Conservation (phyloP, 2,888 invertebrate species). For the Perithous albicinctus region DNA sequence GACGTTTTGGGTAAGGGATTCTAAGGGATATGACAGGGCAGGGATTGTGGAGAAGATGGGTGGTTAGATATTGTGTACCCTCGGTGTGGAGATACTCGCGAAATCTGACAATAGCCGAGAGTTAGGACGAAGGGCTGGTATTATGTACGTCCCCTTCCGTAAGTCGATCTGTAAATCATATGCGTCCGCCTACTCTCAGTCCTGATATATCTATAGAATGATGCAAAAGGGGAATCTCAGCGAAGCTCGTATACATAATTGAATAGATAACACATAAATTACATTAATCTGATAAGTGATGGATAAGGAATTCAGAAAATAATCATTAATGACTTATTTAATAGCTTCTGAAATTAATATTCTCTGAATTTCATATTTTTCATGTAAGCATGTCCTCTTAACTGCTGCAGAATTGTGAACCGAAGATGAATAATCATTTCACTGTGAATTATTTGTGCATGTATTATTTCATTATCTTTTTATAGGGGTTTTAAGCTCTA, state of each 20-base stretch:
- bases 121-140: slow-evolving; percentile 39
- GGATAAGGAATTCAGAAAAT: not conserved
- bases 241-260: slow-evolving; percentile 28
- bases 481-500: too few species aligned
- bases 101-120: slow-evolving; percentile 51
- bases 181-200: slow-evolving; percentile 8
- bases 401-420: not conserved
- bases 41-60: slow-evolving; percentile 55
- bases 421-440: not conserved
- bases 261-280: slow-evolving; percentile 45
- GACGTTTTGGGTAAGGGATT: slow-evolving; percentile 14
- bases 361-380: too few species aligned
- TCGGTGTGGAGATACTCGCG: slow-evolving; percentile 16
- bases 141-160: slow-evolving; percentile 40
- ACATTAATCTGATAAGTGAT: slow-evolving; percentile 32
- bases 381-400: too few species aligned
- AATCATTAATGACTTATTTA: slow-evolving; percentile 23
- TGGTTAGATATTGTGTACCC: slow-evolving; percentile 30
- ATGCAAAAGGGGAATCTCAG: slow-evolving; percentile 10
- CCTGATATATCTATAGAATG: slow-evolving; percentile 17
- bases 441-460: not conserved
- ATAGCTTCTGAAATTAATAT: not conserved
- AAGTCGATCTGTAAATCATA: slow-evolving; percentile 34
- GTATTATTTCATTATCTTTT: not conserved
- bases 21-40: not conserved